Base-by-base conservation (phyloP, 2,888 invertebrate genomes). In the Leptopilina syphax region DNA sequence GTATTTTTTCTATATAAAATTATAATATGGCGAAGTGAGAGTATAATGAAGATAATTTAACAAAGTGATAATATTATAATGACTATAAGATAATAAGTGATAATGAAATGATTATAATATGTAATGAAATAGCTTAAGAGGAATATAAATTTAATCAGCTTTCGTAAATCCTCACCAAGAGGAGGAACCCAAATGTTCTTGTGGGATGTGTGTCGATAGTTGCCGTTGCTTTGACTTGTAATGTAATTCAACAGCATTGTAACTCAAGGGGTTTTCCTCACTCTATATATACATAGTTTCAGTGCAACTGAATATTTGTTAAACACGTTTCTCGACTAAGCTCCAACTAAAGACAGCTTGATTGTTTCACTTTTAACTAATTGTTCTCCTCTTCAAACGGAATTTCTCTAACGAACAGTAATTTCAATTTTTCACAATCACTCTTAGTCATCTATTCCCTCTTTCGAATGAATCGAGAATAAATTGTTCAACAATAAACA, bases 241-340 rank as follows among this genome's bases (percentile, higher is more conserved):
- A 83, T 83, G 83, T 84, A 85, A 85, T 85, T 85, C 85, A 80
- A 82, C 82, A 81, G 81, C 82, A 63, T 66, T 41, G 65, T 77
- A 81, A 79, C 73, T 79, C 65, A 24, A 41, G 54, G 68, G 47
- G 68, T 1, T 34, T 34, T 34, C 34, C 34, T 3, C 34, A 0
- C 34, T 34, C 34, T 34, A 34, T 34, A 34, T 34, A 34, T 34
- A 34, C 34, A 34, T 34, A 34, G 34, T 34, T 2, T 3, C 34
- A 34, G 44, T 68, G 18, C 50, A n/a, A 60, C 60, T 18, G 18
- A 13, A 10, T 27, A 47, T 27, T 50, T 13, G 27, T 24, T 68
- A 68, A 13, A 66, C 50, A 44, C 47, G 27, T 50, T 50, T 68
- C 50, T 12, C 3, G 50, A 24, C 24, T 50, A 68, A 68, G 6